Evolutionary conservation across 2,888 invertebrate genomes (phyloP), one percentile per base, ranked within the genome.

Genomic region (Hypselothyrea guttata): DNA sequence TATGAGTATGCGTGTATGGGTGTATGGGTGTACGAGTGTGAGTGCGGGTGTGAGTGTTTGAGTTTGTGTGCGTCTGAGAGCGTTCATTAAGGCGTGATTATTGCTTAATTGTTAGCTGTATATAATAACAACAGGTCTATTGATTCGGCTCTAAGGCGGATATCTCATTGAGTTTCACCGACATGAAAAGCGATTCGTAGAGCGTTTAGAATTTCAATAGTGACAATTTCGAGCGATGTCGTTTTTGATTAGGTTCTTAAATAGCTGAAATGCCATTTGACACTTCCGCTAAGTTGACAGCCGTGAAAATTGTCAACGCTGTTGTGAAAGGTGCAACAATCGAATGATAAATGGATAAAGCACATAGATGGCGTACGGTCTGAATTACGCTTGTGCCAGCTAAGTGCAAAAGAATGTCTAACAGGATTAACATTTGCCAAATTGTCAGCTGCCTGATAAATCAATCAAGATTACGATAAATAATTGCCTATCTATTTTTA

Each of bases 221-320:
- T 22, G 59, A 27, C 40, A 44, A 45, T 53, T 54, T 59, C 41
- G 41, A 65, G 59, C 41, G 60, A 66, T 48, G 55, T 45, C 71
- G 22, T 18, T 49, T 45, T 35, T 64, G 55, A 58, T 58, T 51
- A 58, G 49, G 37, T 46, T 15, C 11, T 37, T 34, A 59, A 57
- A 49, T 52, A 53, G 56, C 58, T 1, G 7, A 49, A 45, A 58
- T 40, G 59, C 44, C 47, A 54, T 53, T 77, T 82, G 83, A 71
- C 73, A 85, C 87, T 87, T 86, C 86, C 86, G 86, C 85, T 77
- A 87, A 84, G 76, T 79, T 81, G 84, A 84, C 86, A 87, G 71
- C 68, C 75, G 81, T 87, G 73, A 79, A 81, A 78, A 77, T 74
- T 86, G 84, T 77, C 70, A 67, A 69, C 60, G 72, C 53, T 77